Percentiles rank a stretch among this genome's conserved stretches.
Conservation (phyloP, 2,888 invertebrate species). For the Amphipoea lucens region DNA sequence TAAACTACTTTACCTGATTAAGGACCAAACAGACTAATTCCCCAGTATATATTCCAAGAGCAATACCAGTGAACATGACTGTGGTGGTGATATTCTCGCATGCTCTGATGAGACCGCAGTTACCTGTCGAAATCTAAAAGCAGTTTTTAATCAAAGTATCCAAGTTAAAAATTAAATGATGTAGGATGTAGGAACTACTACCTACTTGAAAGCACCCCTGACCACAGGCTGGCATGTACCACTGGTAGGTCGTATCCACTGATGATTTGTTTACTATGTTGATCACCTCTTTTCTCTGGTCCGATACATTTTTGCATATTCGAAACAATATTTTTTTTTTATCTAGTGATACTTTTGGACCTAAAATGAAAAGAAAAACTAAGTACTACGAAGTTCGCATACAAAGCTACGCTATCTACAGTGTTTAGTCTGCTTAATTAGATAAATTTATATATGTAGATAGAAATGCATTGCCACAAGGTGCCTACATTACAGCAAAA, state of each 20-base stretch:
- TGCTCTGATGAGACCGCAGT: constrained; percentile 85
- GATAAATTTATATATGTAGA: background rate
- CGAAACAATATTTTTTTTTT: constrained; percentile 78
- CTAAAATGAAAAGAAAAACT: constrained; percentile 67
- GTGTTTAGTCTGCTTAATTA: background rate
- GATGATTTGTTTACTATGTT: constrained; percentile 81
- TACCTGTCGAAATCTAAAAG: constrained; percentile 83
- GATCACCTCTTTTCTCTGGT: constrained; percentile 78
- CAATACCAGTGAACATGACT: constrained; percentile 80
- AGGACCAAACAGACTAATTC: constrained; percentile 85
- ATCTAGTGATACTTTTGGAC: constrained; percentile 80
- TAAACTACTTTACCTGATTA: constrained; percentile 80
- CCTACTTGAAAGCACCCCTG: constrained; percentile 85
- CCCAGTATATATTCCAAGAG: constrained; percentile 83
- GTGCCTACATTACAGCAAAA: background rate
- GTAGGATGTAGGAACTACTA: too few species aligned
- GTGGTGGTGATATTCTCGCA: constrained; percentile 81
- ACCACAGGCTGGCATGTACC: constrained; percentile 82
- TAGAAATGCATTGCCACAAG: background rate
- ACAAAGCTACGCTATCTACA: background rate
- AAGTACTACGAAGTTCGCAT: background rate
- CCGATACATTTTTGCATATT: constrained; percentile 81
- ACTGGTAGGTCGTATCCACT: constrained; percentile 86
- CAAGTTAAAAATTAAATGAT: too few species aligned
- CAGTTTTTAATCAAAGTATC: background rate